Evolutionary conservation across 2,797 vertebrate genomes (phyloP), one percentile per base, ranked within the genome.

Genomic region (Neosalanx taihuensis): DNA sequence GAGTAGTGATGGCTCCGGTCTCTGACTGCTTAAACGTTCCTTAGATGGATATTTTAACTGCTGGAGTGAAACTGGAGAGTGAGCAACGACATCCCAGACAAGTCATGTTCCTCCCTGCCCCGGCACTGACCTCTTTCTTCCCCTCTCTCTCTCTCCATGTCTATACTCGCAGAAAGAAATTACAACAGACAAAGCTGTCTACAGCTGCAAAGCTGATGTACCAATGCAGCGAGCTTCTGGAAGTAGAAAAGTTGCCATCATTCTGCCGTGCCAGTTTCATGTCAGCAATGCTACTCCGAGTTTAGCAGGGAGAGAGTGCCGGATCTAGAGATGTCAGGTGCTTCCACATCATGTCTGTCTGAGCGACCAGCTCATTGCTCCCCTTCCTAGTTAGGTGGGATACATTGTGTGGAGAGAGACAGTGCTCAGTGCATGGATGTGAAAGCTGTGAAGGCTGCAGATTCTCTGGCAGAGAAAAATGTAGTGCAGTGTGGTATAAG

Each of bases 261-360:
- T 68, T 68, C 49, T 68, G 51, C 66, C 10, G 1, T 35, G 51
- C 51, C 66, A 68, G 29, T 68, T 68, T 33, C 66, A 68, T 57
- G 49, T 56, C 66, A 66, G 23, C 12, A 13, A 64, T 56, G 31
- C 29, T 57, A n/a, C 66, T 68, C 51, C n/a, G 37, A 51, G 41
- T 49, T 49, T 20, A 57, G 66, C 31, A 68, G 51, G 9, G 41
- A 46, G 41, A 46, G 41, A 46, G 33, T n/a, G 7, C 66, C 9
- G 13, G n/a, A 30, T 29, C 66, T 30, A 56, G 30, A 56, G 56
- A 35, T 35, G 51, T 68, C 51, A 68, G 66, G 30, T 68, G 66
- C 51, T 35, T 31, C 51, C 29, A 30, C 10, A 68, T 57, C 7
- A 30, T 31, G 29, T 68, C 66, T 57, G 37, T 26, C 20, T 30